Base-by-base conservation (phyloP, 2,113 vertebrate species). In the Eira barbara region DNA sequence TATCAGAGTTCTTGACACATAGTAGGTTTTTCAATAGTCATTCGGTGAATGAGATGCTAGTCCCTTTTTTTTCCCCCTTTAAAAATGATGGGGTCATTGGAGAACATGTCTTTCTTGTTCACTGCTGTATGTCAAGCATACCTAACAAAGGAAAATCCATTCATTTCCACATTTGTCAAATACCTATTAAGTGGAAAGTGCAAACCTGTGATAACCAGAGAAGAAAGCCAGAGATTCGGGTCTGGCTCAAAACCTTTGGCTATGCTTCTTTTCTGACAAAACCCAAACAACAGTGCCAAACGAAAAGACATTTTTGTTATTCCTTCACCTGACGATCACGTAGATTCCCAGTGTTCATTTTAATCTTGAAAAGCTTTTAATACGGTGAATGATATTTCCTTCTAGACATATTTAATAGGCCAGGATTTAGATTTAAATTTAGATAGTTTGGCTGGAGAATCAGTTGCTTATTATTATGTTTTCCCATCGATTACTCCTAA, bases 391-490 rank as follows among this genome's bases (percentile, higher is more conserved):
- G 14, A 91, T 31, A 90, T 95, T 87, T 96, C 27, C 92, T 89
- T 84, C 55, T 36, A 90, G 34, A 39, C 5, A 25, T 76, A 34
- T 36, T 79, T 82, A 97, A 95, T 18, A 97, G 20, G 23, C 20
- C 13, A 88, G 15, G 7, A 27, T 97, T 85, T 91, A 93, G 63
- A 88, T 84, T 96, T 92, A 92, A 96, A 95, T 97, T 95, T 88
- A 36, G 18, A 39, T 79, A 76, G 18, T 93, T 95, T 86, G 36
- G 7, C 42, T 96, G 36, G 27, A 95, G n/a, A 76, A 81, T 84
- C 29, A 96, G 25, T n/a, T 91, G 59, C 63, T 96, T 89, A 61
- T 71, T 78, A 93, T 81, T 80, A 86, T 74, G 21, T 59, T 57
- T 81, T 96, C 20, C 90, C 45, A 42, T 92, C 20, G 84, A 76